Evolutionary conservation across 2,888 invertebrate species (phyloP), one percentile per base, ranked within the genome.

Genomic region (Phymatocera aterrima): DNA sequence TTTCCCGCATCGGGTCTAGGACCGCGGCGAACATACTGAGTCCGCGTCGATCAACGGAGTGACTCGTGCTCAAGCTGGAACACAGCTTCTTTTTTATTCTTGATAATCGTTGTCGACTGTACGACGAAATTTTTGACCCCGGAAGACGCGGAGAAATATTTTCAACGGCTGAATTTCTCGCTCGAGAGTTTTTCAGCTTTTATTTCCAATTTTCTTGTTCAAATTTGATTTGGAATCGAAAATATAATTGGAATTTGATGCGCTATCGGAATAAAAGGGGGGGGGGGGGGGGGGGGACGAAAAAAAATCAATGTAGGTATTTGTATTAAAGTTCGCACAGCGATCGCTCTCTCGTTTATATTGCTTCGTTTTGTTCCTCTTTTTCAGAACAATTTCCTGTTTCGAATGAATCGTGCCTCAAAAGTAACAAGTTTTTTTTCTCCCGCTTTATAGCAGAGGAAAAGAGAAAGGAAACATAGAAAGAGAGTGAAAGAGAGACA

Each of bases 341-440:
- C 51, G 3, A 28, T 57, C 57, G 57, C 57, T 18, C 21, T 21
- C 57, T 24, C 28, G 57, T 21, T 3, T 57, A n/a, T n/a, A n/a
- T n/a, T n/a, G n/a, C n/a, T n/a, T n/a, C n/a, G n/a, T n/a, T n/a
- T n/a, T n/a, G n/a, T n/a, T n/a, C n/a, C 37, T 64, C 34, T 64
- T 37, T 64, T 64, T n/a, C n/a, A 64, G 61, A 64, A 64, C 61
- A 64, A 64, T 64, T 64, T 64, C 61, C 61, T 64, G 37, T 18
- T 64, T 21, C 61, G 21, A 64, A 64, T 37, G 34, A 64, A 37
- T 64, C 37, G 60, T 60, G 15, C 28, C 37, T 31, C n/a, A 21
- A 37, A 24, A 64, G 18, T 37, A 34, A 18, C n/a, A 37, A 37
- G 34, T 37, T n/a, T 64, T 34, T 18, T 31, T 61, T 18, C n/a